Conservation (phyloP, 2,797 vertebrate species). For the Coluber constrictor region DNA sequence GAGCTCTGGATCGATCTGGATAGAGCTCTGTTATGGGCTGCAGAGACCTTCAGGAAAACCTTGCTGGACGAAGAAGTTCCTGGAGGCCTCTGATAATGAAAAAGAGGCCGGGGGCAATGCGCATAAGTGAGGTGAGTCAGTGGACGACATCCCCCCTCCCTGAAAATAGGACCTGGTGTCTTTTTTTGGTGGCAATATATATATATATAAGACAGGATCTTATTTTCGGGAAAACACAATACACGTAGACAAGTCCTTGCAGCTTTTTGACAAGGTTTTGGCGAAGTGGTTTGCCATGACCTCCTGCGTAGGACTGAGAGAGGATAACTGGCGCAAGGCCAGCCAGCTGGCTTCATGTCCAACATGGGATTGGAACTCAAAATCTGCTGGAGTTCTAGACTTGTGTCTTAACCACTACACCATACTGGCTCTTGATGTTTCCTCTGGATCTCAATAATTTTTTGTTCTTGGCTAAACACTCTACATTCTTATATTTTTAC, state of each 20-base stretch:
- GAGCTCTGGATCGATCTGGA: no score
- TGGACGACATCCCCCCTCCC: no score
- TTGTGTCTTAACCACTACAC: background rate
- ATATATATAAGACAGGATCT: no score
- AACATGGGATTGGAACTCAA: background rate
- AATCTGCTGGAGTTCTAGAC: background rate
- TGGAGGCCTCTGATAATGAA: no score
- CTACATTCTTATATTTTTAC: background rate
- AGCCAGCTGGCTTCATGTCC: background rate
- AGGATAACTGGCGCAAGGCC: background rate
- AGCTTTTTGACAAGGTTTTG: background rate
- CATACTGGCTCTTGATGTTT: background rate
- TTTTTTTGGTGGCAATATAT: no score
- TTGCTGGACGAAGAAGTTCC: no score
- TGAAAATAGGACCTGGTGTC: no score
- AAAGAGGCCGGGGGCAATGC: no score
- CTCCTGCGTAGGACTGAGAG: background rate
- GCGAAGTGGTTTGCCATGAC: background rate
- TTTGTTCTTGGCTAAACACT: background rate
- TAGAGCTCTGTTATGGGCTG: no score
- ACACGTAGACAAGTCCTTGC: background rate
- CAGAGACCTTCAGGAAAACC: no score
- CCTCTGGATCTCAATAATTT: background rate
- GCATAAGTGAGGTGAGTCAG: no score
- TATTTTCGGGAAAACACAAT: no score